These are phyloP conservation scores for Phengaris alcon DNA, from an alignment of 2,888 invertebrate genomes.

Conservation along the genomic window DNA sequence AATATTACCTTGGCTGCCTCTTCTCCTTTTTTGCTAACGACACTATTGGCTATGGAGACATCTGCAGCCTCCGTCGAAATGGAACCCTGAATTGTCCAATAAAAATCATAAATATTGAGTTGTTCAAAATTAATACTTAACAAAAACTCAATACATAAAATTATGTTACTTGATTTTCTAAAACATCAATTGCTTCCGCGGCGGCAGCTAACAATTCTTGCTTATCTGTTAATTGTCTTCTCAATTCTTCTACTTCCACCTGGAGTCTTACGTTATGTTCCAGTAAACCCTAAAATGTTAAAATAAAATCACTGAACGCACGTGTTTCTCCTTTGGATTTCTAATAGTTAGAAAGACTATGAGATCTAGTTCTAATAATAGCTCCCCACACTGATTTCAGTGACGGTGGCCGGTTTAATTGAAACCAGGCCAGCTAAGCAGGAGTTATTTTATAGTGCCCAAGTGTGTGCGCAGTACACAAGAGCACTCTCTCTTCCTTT, in stretches of 20 bases:
- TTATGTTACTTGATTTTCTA: slow-evolving; percentile 79
- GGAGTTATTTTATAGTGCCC: too few relatives aligned
- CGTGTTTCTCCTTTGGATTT: neutral
- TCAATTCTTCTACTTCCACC: slow-evolving; percentile 87
- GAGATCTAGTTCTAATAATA: too few relatives aligned
- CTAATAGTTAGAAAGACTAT: too few relatives aligned
- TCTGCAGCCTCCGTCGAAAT: slow-evolving; percentile 68
- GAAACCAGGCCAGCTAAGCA: too few relatives aligned
- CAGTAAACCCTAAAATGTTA: slow-evolving; percentile 65
- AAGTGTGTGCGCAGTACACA: too few relatives aligned
- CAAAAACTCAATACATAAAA: neutral
- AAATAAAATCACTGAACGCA: neutral
- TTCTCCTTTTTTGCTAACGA: slow-evolving; percentile 47
- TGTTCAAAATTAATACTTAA: neutral
- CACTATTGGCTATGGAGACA: slow-evolving; percentile 56
- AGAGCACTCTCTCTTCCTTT: too few relatives aligned
- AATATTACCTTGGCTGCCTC: slow-evolving; percentile 46
- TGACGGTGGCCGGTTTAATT: too few relatives aligned
- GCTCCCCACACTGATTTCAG: too few relatives aligned
- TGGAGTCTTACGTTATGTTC: slow-evolving; percentile 75
- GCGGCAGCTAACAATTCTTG: slow-evolving; percentile 91
- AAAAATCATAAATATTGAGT: neutral
- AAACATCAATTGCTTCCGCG: slow-evolving; percentile 87
- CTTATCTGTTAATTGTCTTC: slow-evolving; percentile 88
- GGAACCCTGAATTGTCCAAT: slow-evolving; percentile 53